Evolutionary conservation across 2,888 invertebrate genomes (phyloP), one percentile per base, ranked within the genome.

Genomic region (Pollenia griseotomentosa): DNA sequence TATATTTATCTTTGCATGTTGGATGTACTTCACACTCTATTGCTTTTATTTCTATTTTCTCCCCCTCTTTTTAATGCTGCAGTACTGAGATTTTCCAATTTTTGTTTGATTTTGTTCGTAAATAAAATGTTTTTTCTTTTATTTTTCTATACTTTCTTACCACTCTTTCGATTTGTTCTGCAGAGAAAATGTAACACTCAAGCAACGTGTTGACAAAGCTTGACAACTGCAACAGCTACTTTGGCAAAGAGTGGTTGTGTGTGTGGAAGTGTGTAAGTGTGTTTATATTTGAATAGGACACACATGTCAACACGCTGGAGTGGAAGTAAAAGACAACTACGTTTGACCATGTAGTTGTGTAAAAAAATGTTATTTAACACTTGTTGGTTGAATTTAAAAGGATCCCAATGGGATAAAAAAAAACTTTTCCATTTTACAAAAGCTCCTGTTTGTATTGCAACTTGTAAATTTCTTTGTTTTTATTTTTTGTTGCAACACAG

Each of bases 281-380:
- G 19, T 57, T 70, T 51, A 23, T 7, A 44, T 19, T 70, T 44
- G 11, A 51, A 46, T 40, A 12, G 40, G 16, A 55, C 57, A 71
- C 51, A 71, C 46, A 9, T 80, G 59, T 11, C 51, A 68, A 10
- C 51, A 66, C 10, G 12, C 2, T 55, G 46, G 11, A 59, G 33
- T 33, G 3, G 33, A 14, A 33, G 57, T 48, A 48, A 65, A 63
- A 65, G 68, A 44, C 61, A 63, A 19, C 14, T 71, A 42, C n/a
- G 40, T 59, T 66, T 73, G 78, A 46, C 65, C 78, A 79, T 33
- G 4, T 12, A 57, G 42, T 48, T 70, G 65, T 48, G 4, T 71
- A 73, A 59, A 59, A 66, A 61, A 84, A 84, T 85, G 68, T 80
- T 85, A 68, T 53, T n/a, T 61, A 80, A 80, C 51, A 85, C 74